Evolutionary conservation across 2,113 vertebrate species (phyloP), one percentile per base, ranked within the genome.

Genomic region (Meles meles): DNA sequence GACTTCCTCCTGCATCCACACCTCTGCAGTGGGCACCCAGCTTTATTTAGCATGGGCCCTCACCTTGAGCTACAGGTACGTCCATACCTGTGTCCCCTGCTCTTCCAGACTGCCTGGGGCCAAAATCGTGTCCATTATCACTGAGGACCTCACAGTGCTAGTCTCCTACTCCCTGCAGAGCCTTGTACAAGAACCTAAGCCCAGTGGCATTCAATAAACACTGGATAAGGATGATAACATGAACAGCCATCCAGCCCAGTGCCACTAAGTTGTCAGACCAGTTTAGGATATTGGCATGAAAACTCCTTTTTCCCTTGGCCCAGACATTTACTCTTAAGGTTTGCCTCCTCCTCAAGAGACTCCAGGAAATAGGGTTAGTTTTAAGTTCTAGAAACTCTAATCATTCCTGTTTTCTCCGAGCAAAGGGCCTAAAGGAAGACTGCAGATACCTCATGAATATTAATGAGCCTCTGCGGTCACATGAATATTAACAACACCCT

Each of bases 401-500:
- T 97, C 96, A 94, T 97, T 96, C 90, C 94, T 94, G 92, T 96
- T 96, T 97, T 98, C 97, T 96, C 85, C 85, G 88, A 93, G 90
- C 93, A 74, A 96, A 97, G 90, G 85, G 95, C 92, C 85, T 88
- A 42, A 96, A 98, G 96, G 61, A 91, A 97, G 85, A 94, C 8
- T 0, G 97, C 71, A 95, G 97, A 98, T 96, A 88, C 7, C 61
- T 98, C 96, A 93, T 98, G 98, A 98, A 98, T 98, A 98, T 96
- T 97, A 93, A 98, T 97, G 88, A 98, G 67, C 49, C 12, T 0
- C 17, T 98, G 97, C 8, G 93, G 96, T 95, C 34, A 98, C 93
- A 98, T 98, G 97, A 98, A 98, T 98, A 98, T 98, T 98, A 98
- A 99, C 79, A 7, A 57, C 61, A 96, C 39, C 31, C 96, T 98